A percentile compares a stretch with the other conserved stretches of the same genome.
These are phyloP conservation scores for Psittacara wagleri DNA, from an alignment of 2,113 vertebrate genomes.

Conservation along the genomic window DNA sequence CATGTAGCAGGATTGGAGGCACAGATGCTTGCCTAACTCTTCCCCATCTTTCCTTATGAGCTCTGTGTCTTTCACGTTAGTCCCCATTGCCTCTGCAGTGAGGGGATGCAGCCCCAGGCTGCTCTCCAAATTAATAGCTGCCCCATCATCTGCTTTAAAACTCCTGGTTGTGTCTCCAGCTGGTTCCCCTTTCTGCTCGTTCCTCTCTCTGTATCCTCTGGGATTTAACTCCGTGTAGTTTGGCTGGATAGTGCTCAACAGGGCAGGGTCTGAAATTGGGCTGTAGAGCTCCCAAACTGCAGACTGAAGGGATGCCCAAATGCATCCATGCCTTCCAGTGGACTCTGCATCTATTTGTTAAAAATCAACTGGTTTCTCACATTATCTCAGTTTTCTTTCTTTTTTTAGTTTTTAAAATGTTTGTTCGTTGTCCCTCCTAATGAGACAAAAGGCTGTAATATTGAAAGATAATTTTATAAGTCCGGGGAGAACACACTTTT, in stretches of 20 bases:
- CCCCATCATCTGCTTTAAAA: neutral
- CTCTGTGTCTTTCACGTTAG: neutral
- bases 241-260: neutral
- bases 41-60: neutral
- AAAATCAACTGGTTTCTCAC: neutral
- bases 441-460: neutral
- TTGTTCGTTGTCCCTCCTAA: neutral
- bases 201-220: neutral
- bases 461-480: neutral
- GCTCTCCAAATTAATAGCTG: neutral
- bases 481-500: neutral
- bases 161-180: neutral
- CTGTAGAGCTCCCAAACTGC: neutral
- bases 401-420: neutral
- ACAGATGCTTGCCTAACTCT: neutral
- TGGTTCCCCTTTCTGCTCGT: neutral
- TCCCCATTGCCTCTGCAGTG: neutral
- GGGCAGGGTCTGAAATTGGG: neutral
- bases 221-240: neutral
- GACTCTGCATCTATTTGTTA: neutral
- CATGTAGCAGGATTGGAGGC: neutral
- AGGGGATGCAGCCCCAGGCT: accelerated
- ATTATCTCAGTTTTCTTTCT: neutral
- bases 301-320: neutral
- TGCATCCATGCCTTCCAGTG: neutral